Percentiles rank a stretch among this genome's conserved stretches.
Conservation (phyloP, 2,113 vertebrate species). For the Forbesichthys papilliferus region DNA sequence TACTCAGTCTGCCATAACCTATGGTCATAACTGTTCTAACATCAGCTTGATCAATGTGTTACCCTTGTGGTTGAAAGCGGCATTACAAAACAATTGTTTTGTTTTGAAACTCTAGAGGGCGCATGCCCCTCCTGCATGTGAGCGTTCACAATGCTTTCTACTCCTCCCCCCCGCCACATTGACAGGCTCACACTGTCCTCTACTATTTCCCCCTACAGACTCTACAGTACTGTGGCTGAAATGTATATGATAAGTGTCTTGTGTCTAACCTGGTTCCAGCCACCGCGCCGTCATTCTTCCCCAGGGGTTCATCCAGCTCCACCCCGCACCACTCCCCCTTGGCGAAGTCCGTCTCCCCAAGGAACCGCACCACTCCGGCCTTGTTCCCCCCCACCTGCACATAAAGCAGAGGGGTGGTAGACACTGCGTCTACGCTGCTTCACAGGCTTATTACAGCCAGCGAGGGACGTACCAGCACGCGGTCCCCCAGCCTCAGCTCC, state of each 20-base stretch:
- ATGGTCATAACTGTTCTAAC: no score
- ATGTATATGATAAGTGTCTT: no score
- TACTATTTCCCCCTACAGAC: no score
- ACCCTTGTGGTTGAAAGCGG: no score
- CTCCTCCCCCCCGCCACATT: no score
- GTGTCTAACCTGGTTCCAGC: conserved; percentile 88
- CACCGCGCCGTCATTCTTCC: conserved; percentile 96
- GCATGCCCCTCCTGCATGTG: neutral
- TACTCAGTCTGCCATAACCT: no score
- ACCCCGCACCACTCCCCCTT: conserved; percentile 98
- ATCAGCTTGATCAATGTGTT: no score
- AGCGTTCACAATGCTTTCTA: neutral
- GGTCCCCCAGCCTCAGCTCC: conserved; percentile 91
- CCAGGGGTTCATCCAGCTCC: conserved; percentile 94
- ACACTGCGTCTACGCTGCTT: neutral
- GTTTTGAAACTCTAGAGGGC: neutral
- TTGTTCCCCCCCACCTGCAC: conserved; percentile 91
- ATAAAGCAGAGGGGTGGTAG: neutral
- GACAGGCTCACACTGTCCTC: no score
- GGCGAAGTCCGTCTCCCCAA: conserved; percentile 97
- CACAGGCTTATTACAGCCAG: neutral
- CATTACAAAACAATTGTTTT: neutral
- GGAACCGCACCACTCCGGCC: conserved; percentile 92
- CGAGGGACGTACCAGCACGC: conserved; percentile 85
- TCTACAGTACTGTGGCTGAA: neutral